These are phyloP conservation scores for Fulica atra DNA, from an alignment of 2,113 vertebrate species.

Conservation along the genomic window DNA sequence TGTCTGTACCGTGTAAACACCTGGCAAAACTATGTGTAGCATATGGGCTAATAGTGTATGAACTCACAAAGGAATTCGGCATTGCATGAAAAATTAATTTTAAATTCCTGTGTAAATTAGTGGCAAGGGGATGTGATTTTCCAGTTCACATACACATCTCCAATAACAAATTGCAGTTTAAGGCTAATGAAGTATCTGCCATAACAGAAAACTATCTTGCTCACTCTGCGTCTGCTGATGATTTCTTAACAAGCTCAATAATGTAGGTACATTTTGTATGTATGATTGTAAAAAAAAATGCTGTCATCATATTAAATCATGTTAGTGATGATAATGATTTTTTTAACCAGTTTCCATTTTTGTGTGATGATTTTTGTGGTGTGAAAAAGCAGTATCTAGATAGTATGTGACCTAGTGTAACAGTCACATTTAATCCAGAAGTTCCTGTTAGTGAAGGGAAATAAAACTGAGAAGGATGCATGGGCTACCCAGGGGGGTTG, in stretches of 20 bases:
- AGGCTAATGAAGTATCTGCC: background rate
- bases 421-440: background rate
- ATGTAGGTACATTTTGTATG: background rate
- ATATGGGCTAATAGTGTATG: constrained; percentile 14
- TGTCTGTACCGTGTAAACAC: background rate
- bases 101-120: constrained; percentile 1
- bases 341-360: background rate
- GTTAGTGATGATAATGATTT: background rate
- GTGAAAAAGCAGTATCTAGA: background rate
- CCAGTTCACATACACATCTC: background rate
- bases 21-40: constrained; percentile 17
- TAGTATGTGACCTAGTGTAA: background rate
- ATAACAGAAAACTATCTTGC: background rate
- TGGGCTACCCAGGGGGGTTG: background rate
- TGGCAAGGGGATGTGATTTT: background rate
- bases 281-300: background rate
- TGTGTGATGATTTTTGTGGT: background rate
- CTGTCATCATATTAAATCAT: background rate
- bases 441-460: background rate
- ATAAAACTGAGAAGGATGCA: background rate
- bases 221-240: background rate
- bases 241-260: background rate
- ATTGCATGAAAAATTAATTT: constrained; percentile 21
- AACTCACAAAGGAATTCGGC: background rate
- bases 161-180: background rate